phyloP scores from a whole-genome alignment of 2,797 vertebrate genomes.

The Scyliorhinus canicula region DNA sequence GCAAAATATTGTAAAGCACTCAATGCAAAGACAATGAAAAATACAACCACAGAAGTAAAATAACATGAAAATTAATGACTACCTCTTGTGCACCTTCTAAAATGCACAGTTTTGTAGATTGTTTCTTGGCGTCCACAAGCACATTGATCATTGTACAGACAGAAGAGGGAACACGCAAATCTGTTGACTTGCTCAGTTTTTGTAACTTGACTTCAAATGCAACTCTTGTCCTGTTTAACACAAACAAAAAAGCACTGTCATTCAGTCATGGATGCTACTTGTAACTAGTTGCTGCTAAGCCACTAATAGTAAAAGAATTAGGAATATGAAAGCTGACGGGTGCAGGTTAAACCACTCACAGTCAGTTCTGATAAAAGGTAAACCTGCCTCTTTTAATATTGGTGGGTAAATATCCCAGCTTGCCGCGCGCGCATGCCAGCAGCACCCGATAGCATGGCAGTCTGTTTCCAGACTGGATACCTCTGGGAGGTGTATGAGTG shows the following conservation, averaged over 20 bases:
- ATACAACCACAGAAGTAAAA: not conserved
- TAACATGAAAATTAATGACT: constrained; percentile 40
- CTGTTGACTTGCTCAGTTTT: constrained; percentile 78
- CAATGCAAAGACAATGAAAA: not conserved
- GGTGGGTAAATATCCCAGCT: not conserved
- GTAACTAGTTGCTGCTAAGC: not conserved
- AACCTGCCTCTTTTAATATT: not conserved
- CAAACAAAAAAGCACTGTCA: constrained; percentile 43
- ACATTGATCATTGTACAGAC: constrained; percentile 96
- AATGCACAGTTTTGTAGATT: constrained; percentile 84
- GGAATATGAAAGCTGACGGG: not conserved
- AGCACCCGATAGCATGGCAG: not conserved
- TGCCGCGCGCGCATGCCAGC: not conserved
- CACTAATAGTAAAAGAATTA: not conserved
- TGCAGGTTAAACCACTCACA: not conserved
- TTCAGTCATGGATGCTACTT: not conserved
- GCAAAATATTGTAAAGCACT: not conserved
- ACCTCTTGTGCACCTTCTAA: constrained; percentile 88
- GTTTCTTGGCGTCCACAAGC: constrained; percentile 81
- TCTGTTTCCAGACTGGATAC: not conserved
- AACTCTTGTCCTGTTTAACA: constrained; percentile 75
- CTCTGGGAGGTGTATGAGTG: not conserved
- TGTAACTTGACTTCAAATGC: constrained; percentile 87
- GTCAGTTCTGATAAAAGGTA: not conserved
- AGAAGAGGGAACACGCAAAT: constrained; percentile 76